These are phyloP conservation scores for Phasianus colchicus DNA, from an alignment of 2,113 vertebrate genomes.

Conservation along the genomic window DNA sequence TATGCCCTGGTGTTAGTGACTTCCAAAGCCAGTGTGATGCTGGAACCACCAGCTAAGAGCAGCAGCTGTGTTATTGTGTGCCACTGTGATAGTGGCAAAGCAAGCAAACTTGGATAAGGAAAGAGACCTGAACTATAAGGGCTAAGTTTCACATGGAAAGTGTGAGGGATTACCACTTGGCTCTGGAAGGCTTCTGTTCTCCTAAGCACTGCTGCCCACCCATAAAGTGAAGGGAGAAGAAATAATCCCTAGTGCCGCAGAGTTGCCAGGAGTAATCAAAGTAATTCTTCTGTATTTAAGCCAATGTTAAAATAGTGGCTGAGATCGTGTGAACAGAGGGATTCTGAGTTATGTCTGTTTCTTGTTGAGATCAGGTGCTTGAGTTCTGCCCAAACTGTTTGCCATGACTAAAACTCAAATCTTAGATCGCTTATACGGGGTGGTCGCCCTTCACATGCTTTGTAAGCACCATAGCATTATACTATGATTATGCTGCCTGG, in stretches of 20 bases:
- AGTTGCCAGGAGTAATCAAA: not conserved
- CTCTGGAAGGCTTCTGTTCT: not conserved
- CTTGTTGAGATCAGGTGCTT: not conserved
- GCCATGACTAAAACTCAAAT: not conserved
- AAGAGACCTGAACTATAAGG: rapidly evolving
- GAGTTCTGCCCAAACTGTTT: not conserved
- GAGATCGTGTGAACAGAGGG: rapidly evolving
- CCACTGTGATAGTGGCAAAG: not conserved
- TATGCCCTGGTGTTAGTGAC: not conserved
- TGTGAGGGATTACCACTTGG: not conserved
- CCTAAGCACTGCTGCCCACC: not conserved
- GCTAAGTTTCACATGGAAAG: not conserved
- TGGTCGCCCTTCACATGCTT: not conserved
- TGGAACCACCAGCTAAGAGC: not conserved
- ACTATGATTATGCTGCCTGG: not conserved
- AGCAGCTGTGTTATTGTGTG: not conserved
- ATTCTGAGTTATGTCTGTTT: not conserved
- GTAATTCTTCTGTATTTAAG: not conserved
- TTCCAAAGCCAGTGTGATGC: not conserved
- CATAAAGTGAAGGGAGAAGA: not conserved
- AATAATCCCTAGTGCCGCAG: not conserved
- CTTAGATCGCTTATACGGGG: not conserved
- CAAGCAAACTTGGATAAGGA: not conserved
- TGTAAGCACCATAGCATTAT: not conserved
- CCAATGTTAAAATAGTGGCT: not conserved